Percentiles rank a stretch among this genome's conserved stretches.
Evolutionary conservation across 2,888 invertebrate species (phyloP).

Genomic region (Deladenus siricidicola): DNA sequence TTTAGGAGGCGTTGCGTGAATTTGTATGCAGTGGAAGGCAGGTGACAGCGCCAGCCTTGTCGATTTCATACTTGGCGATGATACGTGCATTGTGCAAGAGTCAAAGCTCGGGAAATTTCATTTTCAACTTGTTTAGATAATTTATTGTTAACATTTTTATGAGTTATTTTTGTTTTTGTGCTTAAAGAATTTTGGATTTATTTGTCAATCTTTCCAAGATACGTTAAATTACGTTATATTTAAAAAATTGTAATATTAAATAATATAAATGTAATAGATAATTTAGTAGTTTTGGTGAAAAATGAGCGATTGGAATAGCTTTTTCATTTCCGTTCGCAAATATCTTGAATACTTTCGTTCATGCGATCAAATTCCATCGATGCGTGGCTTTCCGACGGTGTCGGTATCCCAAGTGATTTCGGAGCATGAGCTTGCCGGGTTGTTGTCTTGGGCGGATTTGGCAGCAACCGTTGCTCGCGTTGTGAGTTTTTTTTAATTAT

Average conservation of each 20-base stretch:
- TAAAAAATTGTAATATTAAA: too few relatives aligned
- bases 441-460: constrained; percentile 26
- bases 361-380: constrained; percentile 5
- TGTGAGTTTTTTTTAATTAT: background rate
- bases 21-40: constrained; percentile 13
- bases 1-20: constrained; percentile 13
- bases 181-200: too few relatives aligned
- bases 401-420: constrained; percentile 17
- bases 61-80: constrained; percentile 13
- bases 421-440: constrained; percentile 17
- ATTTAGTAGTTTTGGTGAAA: too few relatives aligned
- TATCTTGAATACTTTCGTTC: constrained; percentile 27
- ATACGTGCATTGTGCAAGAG: constrained; percentile 14
- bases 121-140: constrained; percentile 17
- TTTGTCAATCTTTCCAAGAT: too few relatives aligned
- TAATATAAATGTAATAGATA: too few relatives aligned
- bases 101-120: constrained; percentile 4
- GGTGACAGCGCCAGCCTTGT: constrained; percentile 13
- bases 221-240: too few relatives aligned
- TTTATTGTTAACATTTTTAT: too few relatives aligned
- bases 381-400: background rate
- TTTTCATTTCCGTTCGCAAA: constrained; percentile 24
- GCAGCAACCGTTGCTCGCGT: constrained; percentile 17
- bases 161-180: too few relatives aligned
- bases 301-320: constrained; percentile 26